phyloP scores from a whole-genome alignment of 1,140 invertebrate species.

The Neotoxoptera formosana region DNA sequence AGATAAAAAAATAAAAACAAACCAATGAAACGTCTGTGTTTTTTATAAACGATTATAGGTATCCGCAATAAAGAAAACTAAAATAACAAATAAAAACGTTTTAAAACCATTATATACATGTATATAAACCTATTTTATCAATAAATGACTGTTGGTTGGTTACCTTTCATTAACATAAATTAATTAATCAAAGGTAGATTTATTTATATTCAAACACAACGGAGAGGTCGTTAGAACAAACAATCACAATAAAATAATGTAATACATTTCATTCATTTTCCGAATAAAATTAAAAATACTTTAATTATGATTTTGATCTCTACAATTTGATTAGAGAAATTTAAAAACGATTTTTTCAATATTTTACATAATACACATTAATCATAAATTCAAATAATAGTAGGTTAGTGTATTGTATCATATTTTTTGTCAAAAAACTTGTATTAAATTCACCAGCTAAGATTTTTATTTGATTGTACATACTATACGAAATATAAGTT shows the following conservation, averaged over 20 bases:
- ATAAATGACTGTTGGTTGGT: neutral
- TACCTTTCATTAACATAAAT: neutral
- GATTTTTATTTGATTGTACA: neutral
- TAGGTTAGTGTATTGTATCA: neutral
- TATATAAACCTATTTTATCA: neutral
- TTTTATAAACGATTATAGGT: neutral
- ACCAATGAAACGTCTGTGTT: neutral
- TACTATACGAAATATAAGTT: neutral
- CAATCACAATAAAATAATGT: neutral
- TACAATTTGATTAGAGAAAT: neutral
- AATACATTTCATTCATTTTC: neutral
- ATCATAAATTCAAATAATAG: neutral
- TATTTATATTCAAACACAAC: neutral
- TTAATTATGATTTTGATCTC: neutral
- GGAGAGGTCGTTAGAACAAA: neutral
- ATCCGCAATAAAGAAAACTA: neutral
- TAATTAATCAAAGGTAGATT: neutral
- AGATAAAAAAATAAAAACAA: slow-evolving; percentile 27
- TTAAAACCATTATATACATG: neutral
- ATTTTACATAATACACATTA: neutral
- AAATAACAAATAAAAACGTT: neutral
- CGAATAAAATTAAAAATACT: neutral
- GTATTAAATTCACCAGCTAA: neutral
- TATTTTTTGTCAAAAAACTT: neutral
- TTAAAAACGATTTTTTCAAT: neutral